Conservation (phyloP, 2,113 vertebrate genomes). For the Edolisoma coerulescens region DNA sequence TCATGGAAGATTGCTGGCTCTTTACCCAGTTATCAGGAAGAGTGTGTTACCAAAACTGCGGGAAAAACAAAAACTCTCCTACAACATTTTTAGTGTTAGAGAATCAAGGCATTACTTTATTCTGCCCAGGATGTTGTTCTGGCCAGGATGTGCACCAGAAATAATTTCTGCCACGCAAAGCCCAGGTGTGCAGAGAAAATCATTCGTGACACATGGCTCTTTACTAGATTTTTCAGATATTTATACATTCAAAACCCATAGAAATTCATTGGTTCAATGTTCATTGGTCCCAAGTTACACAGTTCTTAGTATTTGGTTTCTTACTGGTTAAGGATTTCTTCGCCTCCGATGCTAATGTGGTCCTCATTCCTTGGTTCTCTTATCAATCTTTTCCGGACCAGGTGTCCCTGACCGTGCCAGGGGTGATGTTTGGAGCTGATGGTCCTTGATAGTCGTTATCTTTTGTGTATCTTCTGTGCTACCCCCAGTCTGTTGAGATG, state of each 20-base stretch:
- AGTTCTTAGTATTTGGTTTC: neutral
- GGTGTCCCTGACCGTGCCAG: neutral
- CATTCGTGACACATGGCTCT: neutral
- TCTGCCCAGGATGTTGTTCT: neutral
- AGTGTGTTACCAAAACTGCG: neutral
- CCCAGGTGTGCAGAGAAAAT: neutral
- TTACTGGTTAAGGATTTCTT: neutral
- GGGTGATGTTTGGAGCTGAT: neutral
- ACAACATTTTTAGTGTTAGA: neutral
- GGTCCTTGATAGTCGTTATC: neutral
- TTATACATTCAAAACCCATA: neutral
- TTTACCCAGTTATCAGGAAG: rapidly evolving
- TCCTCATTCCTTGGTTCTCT: neutral
- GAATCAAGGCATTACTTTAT: neutral
- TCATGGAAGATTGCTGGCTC: neutral
- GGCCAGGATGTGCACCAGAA: neutral
- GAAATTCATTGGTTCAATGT: neutral
- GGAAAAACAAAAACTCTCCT: neutral
- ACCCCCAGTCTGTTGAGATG: neutral
- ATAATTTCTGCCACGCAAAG: neutral
- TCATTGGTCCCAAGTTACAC: neutral
- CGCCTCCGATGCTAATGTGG: neutral
- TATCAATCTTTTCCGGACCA: neutral
- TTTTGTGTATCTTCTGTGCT: neutral
- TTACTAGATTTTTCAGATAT: neutral